phyloP scores from a whole-genome alignment of 2,888 invertebrate genomes.

The Altica lythri region DNA sequence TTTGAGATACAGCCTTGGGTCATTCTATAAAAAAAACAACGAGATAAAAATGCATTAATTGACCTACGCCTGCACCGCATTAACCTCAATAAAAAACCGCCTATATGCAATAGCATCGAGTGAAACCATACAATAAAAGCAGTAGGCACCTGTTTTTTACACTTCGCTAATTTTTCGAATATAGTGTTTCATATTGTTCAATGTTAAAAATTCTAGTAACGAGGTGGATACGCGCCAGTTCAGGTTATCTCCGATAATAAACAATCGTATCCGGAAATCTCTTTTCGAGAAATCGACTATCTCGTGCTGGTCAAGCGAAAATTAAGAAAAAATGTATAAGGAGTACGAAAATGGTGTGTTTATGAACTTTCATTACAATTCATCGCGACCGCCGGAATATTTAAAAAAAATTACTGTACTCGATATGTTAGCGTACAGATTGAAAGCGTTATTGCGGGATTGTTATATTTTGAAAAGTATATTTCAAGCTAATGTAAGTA shows the following conservation, averaged over 20 bases:
- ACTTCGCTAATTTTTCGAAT: constrained; percentile 32
- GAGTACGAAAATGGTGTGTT: constrained; percentile 35
- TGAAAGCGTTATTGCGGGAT: constrained; percentile 48
- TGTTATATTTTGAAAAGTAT: constrained; percentile 43
- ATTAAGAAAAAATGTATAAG: constrained; percentile 38
- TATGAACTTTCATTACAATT: constrained; percentile 41
- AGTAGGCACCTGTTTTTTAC: constrained; percentile 44
- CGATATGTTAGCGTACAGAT: constrained; percentile 49
- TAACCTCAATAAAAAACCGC: constrained; percentile 27
- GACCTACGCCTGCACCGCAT: constrained; percentile 21
- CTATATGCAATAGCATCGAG: constrained; percentile 7
- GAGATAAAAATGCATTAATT: constrained; percentile 18
- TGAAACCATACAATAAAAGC: constrained; percentile 18
- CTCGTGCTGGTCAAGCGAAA: no score
- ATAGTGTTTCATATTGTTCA: constrained; percentile 1
- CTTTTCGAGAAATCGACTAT: no score
- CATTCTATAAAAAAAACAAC: no score
- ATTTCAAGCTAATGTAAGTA: constrained; percentile 43
- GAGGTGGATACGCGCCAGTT: constrained; percentile 30
- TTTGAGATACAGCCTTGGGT: no score
- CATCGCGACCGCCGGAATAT: constrained; percentile 50
- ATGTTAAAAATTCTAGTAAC: constrained; percentile 27
- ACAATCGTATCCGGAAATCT: background rate
- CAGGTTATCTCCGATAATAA: constrained; percentile 27
- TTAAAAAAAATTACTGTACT: constrained; percentile 47